A percentile compares a stretch with the other conserved stretches of the same genome.
phyloP scores from a whole-genome alignment of 2,113 vertebrate genomes.

The Mus spicilegus region DNA sequence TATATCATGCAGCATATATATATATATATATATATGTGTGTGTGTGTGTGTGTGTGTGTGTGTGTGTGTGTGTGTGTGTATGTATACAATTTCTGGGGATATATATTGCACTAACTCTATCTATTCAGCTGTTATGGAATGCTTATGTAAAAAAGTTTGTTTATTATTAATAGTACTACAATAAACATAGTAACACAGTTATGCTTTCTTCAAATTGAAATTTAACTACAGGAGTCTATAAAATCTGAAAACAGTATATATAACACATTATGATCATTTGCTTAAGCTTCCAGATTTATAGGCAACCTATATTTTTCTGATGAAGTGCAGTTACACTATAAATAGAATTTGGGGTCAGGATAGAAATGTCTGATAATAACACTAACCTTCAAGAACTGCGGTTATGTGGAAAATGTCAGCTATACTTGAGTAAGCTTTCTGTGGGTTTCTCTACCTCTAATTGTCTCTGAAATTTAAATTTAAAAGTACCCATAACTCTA shows the following conservation, averaged over 20 bases:
- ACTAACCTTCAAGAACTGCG: conserved; percentile 34
- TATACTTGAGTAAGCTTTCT: not conserved
- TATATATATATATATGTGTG: too few relatives aligned
- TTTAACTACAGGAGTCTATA: conserved; percentile 35
- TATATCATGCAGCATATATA: too few relatives aligned
- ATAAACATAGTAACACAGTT: not conserved
- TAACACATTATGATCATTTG: not conserved
- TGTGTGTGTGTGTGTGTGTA: too few relatives aligned
- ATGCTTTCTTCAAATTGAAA: conserved; percentile 34
- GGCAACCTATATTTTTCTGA: conserved; percentile 44
- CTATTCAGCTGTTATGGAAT: not conserved
- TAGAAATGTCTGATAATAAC: conserved; percentile 69
- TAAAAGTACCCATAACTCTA: not conserved
- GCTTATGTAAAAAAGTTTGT: not conserved
- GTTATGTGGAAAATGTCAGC: conserved; percentile 61
- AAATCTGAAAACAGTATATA: not conserved
- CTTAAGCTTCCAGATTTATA: not conserved
- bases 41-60: too few relatives aligned
- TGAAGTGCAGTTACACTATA: conserved; percentile 29
- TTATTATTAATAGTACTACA: not conserved
- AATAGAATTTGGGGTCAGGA: conserved; percentile 26
- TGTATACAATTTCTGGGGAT: not conserved
- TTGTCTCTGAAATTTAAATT: conserved; percentile 50
- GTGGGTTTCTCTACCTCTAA: conserved; percentile 19
- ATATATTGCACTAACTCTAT: not conserved